phyloP scores from a whole-genome alignment of 2,113 vertebrate genomes.

The Chelonoidis abingdonii region DNA sequence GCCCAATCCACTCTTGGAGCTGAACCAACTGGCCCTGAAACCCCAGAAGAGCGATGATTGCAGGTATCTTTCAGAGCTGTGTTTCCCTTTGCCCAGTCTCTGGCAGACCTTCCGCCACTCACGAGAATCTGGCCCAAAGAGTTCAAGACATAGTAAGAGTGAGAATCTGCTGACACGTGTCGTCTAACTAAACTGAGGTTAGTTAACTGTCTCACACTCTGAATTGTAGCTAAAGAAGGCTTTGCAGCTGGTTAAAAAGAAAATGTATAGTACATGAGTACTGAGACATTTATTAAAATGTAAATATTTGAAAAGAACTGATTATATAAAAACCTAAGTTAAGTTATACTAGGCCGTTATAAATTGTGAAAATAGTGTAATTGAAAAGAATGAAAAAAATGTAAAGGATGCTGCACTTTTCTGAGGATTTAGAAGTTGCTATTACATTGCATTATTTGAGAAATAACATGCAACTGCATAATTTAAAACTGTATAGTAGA shows the following conservation, averaged over 20 bases:
- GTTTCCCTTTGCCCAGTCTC: accelerated
- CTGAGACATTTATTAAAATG: not conserved
- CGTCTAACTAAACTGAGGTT: not conserved
- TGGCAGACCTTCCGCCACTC: accelerated
- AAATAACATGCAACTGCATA: not conserved
- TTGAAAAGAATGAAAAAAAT: not conserved
- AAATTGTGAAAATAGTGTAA: not conserved
- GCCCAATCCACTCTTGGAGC: not conserved
- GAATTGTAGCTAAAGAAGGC: not conserved
- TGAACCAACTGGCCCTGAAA: accelerated
- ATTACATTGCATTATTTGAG: not conserved
- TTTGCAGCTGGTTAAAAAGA: not conserved
- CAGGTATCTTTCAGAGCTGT: accelerated
- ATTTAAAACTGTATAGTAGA: not conserved
- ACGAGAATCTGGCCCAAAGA: not conserved
- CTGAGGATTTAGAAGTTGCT: not conserved
- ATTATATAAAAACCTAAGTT: not conserved
- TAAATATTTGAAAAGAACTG: not conserved
- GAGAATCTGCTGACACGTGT: not conserved
- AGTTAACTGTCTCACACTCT: not conserved
- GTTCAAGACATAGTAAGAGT: not conserved
- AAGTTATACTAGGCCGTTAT: not conserved
- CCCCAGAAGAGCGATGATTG: not conserved
- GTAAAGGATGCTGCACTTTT: not conserved
- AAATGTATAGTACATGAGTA: not conserved